Base-by-base conservation (phyloP, 2,797 vertebrate species). In the Mallotus villosus region DNA sequence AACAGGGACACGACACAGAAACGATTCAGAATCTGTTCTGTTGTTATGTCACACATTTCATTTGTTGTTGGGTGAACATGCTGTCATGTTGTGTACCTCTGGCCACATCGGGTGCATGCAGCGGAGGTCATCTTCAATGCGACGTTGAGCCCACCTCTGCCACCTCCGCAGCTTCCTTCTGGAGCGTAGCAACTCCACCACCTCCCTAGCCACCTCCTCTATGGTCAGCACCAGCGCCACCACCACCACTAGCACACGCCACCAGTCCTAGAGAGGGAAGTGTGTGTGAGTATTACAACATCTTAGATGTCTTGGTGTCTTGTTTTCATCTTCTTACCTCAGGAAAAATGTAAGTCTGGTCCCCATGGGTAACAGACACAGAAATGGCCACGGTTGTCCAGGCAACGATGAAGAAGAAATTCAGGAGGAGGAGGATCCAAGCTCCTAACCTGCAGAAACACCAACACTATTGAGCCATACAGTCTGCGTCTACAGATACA, bases 31-130 rank as follows among this genome's bases (percentile, higher is more conserved):
- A 41, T 41, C 37, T 41, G 37, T 7, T 2, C 6, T 12, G 37
- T 41, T 41, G 8, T 41, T 19, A 1, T 53, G 51, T 17, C 51
- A 53, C 51, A 6, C 51, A n/a, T n/a, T n/a, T 17, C 3, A 53
- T 17, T n/a, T 53, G 51, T 53, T 19, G 51, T 4, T 1, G 19
- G 19, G 51, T 19, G 51, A n/a, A 4, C 4, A 1, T 17, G 16
- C 46, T 17, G 46, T 51, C 46, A 17, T 51, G 1, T 51, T 4
- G 17, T 61, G 0, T 57, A 92, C 90, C 85, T 91, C 85, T 16
- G 90, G 90, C 90, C 92, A 92, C 92, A 92, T 91, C 19, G 91
- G 92, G 67, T 91, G 90, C 7, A 72, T 80, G 53, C 78, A 84
- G 57, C 4, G 29, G 71, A 91, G 74, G 71, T 92, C 91, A 0